Percentiles rank a stretch among this genome's conserved stretches.
phyloP scores from a whole-genome alignment of 2,797 vertebrate genomes.

The Melanogrammus aeglefinus region DNA sequence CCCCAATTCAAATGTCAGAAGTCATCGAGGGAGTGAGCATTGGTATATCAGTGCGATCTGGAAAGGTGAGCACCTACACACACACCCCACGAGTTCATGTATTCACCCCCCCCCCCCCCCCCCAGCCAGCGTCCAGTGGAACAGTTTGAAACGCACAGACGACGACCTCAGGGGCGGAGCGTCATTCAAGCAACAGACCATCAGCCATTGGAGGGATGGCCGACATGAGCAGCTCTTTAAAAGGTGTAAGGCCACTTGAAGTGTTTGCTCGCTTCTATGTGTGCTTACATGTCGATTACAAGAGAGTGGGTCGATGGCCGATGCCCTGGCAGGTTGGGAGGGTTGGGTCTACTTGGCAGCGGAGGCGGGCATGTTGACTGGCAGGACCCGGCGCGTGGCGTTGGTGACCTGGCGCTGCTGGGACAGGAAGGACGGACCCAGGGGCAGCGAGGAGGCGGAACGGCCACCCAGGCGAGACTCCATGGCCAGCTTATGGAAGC shows the following conservation, averaged over 20 bases:
- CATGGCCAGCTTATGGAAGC: conserved; percentile 90
- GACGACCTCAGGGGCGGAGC: not conserved
- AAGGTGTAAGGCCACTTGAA: conserved; percentile 92
- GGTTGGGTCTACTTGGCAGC: conserved; percentile 78
- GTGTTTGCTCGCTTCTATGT: conserved; percentile 39
- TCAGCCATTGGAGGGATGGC: not conserved
- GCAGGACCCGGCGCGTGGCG: conserved; percentile 76
- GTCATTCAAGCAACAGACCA: not conserved
- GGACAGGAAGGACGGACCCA: conserved; percentile 86
- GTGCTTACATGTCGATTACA: conserved; percentile 9
- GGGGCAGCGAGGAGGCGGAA: conserved; percentile 53
- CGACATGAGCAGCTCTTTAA: not conserved
- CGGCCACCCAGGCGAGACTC: conserved; percentile 84
- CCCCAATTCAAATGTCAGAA: not conserved
- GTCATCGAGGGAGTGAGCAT: not conserved
- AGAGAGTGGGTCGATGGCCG: not conserved
- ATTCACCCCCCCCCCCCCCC: too few relatives aligned
- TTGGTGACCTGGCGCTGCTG: conserved; percentile 93
- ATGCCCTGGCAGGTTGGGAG: not conserved
- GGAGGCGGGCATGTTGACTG: conserved; percentile 79
- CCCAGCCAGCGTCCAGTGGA: too few relatives aligned
- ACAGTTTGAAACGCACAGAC: not conserved
- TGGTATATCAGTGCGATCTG: too few relatives aligned
- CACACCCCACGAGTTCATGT: too few relatives aligned
- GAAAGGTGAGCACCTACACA: too few relatives aligned